These are phyloP conservation scores for Podarcis siculus DNA, from an alignment of 2,797 vertebrate genomes.

Conservation along the genomic window DNA sequence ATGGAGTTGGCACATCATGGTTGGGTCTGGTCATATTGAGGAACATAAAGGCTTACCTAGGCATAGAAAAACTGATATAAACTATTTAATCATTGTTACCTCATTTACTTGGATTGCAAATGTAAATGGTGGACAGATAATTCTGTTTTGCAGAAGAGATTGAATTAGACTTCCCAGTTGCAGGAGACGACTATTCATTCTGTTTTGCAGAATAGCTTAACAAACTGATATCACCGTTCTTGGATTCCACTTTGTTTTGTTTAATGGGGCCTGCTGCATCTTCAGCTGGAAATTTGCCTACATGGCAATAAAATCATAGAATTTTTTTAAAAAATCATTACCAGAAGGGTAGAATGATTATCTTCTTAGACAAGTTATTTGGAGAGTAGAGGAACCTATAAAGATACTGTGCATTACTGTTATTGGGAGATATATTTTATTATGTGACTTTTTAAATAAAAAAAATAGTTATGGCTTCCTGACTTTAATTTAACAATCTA, in stretches of 20 bases:
- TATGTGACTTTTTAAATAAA: not conserved
- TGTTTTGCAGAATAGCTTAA: not conserved
- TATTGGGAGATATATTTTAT: not conserved
- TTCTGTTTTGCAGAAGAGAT: not conserved
- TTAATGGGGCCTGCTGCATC: not conserved
- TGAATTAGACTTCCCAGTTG: not conserved
- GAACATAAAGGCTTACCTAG: too few relatives aligned
- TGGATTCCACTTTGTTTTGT: not conserved
- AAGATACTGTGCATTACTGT: not conserved
- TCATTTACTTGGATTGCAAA: not conserved
- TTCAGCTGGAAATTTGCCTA: not conserved
- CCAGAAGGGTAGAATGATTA: not conserved
- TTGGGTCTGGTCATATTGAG: too few relatives aligned
- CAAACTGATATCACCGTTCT: not conserved
- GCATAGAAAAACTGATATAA: not conserved
- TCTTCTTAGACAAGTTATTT: not conserved
- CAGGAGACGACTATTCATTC: not conserved
- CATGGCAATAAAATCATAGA: not conserved
- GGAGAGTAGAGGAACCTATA: not conserved
- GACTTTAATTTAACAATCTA: not conserved
- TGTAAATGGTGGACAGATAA: not conserved
- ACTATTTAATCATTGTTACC: not conserved
- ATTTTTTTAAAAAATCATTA: not conserved
- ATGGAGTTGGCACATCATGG: not conserved
- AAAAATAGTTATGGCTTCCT: not conserved